Percentiles rank a stretch among this genome's conserved stretches.
Evolutionary conservation across 2,888 invertebrate genomes (phyloP).

Genomic region (Steinernema carpocapsae): DNA sequence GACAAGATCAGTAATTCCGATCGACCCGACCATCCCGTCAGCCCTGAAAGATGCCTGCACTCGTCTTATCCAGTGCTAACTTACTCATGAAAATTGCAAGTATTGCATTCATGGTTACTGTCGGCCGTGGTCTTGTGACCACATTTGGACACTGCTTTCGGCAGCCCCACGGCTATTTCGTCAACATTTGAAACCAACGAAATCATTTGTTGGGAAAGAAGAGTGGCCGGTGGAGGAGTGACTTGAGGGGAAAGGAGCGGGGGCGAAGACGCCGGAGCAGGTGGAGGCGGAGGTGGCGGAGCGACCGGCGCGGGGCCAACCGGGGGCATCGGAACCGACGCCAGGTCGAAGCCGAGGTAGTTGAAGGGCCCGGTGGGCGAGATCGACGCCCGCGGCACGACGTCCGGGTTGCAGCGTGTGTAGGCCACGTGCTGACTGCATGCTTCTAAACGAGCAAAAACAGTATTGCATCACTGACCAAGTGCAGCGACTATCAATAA

Average conservation of each 20-base stretch:
- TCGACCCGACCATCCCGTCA: background rate
- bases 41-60: background rate
- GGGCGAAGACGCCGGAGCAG: background rate
- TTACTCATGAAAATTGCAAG: background rate
- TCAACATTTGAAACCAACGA: background rate
- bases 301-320: background rate
- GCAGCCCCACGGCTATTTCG: background rate
- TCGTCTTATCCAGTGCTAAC: too few relatives aligned
- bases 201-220: background rate
- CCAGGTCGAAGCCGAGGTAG: constrained; percentile 18
- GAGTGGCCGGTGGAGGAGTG: background rate
- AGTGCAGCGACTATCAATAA: constrained; percentile 17
- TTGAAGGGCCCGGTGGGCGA: constrained; percentile 5
- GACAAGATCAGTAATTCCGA: background rate
- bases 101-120: background rate
- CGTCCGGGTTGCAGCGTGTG: background rate
- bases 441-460: constrained; percentile 14
- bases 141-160: background rate
- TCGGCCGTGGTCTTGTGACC: background rate
- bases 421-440: constrained; percentile 22
- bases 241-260: background rate
- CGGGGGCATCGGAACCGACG: constrained; percentile 2
- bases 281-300: background rate
- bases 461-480: background rate
- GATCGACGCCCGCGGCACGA: constrained; percentile 17